Conservation (phyloP, 1,140 invertebrate genomes). For the Wiebesia pumilae region DNA sequence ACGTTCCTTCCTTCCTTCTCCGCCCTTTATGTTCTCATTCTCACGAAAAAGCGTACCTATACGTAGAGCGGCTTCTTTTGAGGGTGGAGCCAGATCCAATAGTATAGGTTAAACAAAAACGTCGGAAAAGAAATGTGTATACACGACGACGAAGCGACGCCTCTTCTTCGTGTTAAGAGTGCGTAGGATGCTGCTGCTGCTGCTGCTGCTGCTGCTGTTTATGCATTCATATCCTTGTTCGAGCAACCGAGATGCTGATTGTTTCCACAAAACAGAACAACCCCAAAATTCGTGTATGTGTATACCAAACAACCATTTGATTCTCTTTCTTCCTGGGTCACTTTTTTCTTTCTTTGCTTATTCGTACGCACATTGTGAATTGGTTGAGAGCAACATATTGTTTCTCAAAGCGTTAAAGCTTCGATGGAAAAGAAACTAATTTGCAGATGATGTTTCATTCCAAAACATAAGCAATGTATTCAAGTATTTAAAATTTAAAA, state of each 20-base stretch:
- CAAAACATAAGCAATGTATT: too few species aligned
- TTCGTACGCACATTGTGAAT: neutral
- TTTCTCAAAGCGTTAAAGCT: neutral
- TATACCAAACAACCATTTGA: neutral
- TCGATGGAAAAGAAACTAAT: too few species aligned
- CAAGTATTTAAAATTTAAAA: too few species aligned
- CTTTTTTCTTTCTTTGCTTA: neutral
- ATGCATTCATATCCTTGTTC: conserved; percentile 74
- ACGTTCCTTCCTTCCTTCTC: conserved; percentile 50
- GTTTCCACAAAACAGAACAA: conserved; percentile 73
- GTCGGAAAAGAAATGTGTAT: neutral
- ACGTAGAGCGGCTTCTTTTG: conserved; percentile 66
- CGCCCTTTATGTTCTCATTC: conserved; percentile 51
- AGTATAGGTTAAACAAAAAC: conserved; percentile 11
- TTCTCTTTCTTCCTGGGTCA: neutral
- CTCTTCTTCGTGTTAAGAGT: conserved; percentile 55
- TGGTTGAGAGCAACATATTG: neutral
- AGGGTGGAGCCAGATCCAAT: conserved; percentile 54
- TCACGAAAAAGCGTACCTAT: conserved; percentile 43
- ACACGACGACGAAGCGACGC: conserved; percentile 59
- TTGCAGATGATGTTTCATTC: too few species aligned
- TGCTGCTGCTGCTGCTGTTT: conserved; percentile 65
- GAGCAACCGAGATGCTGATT: conserved; percentile 67
- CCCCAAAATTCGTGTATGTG: conserved; percentile 50
- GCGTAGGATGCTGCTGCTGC: conserved; percentile 64